Percentiles rank a stretch among this genome's conserved stretches.
Conservation (phyloP, 92 coral and sea anemone species). For the Parazoanthus atlanticus region DNA sequence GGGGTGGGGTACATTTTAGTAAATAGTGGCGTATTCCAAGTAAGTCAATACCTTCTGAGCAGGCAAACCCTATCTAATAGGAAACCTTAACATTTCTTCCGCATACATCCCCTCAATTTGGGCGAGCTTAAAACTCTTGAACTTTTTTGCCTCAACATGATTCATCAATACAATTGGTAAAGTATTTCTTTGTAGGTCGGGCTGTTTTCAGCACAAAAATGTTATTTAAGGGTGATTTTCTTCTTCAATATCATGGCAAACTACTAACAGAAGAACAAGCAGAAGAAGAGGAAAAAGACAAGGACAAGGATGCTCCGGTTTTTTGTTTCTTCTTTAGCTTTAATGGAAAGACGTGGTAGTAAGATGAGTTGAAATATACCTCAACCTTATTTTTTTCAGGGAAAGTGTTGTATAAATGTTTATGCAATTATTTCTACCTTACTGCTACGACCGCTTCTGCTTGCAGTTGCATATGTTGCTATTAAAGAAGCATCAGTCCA, state of each 20-base stretch:
- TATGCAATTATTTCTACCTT: neutral
- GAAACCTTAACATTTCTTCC: too few relatives aligned
- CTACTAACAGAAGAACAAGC: conserved; percentile 12
- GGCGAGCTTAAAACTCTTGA: too few relatives aligned
- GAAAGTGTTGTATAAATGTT: neutral
- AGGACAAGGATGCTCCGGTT: neutral
- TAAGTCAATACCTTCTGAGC: too few relatives aligned
- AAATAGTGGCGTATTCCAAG: too few relatives aligned
- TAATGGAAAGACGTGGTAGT: neutral
- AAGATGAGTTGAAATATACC: neutral
- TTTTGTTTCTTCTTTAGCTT: neutral
- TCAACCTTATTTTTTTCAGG: neutral
- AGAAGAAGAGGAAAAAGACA: conserved; percentile 17
- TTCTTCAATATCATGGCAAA: conserved; percentile 9
- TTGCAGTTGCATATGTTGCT: neutral
- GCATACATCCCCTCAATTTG: too few relatives aligned
- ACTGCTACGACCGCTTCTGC: neutral
- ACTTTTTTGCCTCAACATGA: neutral
- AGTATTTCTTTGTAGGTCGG: conserved; percentile 7
- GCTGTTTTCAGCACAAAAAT: conserved; percentile 18
- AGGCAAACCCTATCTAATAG: too few relatives aligned
- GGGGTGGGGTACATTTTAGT: too few relatives aligned
- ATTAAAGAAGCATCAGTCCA: neutral
- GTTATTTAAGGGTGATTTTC: conserved; percentile 14
- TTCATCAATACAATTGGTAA: neutral